Evolutionary conservation across 2,888 invertebrate species (phyloP).

Genomic region (Drosophila colorata): DNA sequence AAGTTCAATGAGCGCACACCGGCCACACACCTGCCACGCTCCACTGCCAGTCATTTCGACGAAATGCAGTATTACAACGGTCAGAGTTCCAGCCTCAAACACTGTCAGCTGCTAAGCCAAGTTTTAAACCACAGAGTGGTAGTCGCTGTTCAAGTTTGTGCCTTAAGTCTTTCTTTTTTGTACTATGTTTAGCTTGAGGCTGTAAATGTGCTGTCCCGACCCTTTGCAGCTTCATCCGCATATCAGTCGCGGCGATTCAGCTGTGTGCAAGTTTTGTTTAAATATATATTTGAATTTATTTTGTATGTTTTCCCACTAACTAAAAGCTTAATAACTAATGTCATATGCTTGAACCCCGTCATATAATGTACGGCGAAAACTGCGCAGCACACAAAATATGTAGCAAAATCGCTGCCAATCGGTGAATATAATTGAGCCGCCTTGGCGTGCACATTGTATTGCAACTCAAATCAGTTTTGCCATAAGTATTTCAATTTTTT

Average conservation of each 20-base stretch:
- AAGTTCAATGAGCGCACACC: constrained; percentile 74
- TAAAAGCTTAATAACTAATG: not conserved
- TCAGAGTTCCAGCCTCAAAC: constrained; percentile 17
- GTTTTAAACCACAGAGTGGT: constrained; percentile 31
- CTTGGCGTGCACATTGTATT: constrained; percentile 64
- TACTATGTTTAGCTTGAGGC: not conserved
- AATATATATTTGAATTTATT: not conserved
- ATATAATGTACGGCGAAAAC: constrained; percentile 38
- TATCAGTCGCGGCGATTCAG: constrained; percentile 22
- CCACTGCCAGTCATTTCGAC: constrained; percentile 50
- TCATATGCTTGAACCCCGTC: not conserved
- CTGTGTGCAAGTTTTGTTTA: constrained; percentile 7
- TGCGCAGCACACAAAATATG: constrained; percentile 21
- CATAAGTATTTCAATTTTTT: constrained; percentile 63
- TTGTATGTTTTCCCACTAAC: constrained; percentile 14
- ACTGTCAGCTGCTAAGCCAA: constrained; percentile 36
- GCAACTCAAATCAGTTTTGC: constrained; percentile 60
- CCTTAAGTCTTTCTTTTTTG: constrained; percentile 56
- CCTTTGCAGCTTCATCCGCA: not conserved
- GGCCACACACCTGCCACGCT: constrained; percentile 67
- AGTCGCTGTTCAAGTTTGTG: constrained; percentile 48
- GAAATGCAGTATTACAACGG: constrained; percentile 17
- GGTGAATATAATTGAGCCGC: constrained; percentile 35
- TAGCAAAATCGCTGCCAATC: constrained; percentile 29
- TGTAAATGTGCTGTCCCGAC: constrained; percentile 16